Evolutionary conservation across 2,113 vertebrate genomes (phyloP), one percentile per base, ranked within the genome.

Genomic region (Lamprologus ornatipinnis): DNA sequence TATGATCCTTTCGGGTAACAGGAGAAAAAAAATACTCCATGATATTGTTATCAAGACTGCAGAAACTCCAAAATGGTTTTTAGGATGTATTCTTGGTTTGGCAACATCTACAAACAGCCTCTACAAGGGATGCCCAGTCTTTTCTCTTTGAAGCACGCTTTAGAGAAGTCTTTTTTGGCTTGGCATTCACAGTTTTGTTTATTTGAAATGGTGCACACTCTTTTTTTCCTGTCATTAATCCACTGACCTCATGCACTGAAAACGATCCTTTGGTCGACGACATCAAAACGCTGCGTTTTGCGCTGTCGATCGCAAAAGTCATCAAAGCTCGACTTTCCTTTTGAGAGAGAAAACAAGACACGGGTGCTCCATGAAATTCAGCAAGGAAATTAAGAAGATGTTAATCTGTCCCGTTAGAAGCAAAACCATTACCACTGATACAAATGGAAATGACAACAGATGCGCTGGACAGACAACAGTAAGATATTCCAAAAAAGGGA

Each of bases 281-380:
- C 96, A 96, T 97, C 88, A 99, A 92, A 28, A 99, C 95, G 86
- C 92, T 97, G 92, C 12, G 93, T 8, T 97, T 96, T 2, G 81
- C 79, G 3, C 97, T 97, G 90, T 97, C 97, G 0, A 99, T 96
- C 1, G 97, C 98, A 4, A 99, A 98, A 1, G 97, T 98, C 93
- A 99, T 94, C 57, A 97, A 12, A 1, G 98, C 97, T 3, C 97
- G 95, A 9, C 97, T 97, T 80, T 98, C 97, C 98, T 99, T 87
- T 0, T 95, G 35, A 82, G 54, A 79, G 40, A 3, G 19, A 26
- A 70, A 58, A 47, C 4, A 54, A 55, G 47, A 84, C 17, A 23
- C 5, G 6, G 60, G 47, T 4, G 7, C 11, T 4, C 17, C 35
- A 4, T 37, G 31, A 68, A 40, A 40, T 68, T 40, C 63, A 40